Conservation (phyloP, 92 coral and sea anemone genomes). For the Desmophyllum pertusum region DNA sequence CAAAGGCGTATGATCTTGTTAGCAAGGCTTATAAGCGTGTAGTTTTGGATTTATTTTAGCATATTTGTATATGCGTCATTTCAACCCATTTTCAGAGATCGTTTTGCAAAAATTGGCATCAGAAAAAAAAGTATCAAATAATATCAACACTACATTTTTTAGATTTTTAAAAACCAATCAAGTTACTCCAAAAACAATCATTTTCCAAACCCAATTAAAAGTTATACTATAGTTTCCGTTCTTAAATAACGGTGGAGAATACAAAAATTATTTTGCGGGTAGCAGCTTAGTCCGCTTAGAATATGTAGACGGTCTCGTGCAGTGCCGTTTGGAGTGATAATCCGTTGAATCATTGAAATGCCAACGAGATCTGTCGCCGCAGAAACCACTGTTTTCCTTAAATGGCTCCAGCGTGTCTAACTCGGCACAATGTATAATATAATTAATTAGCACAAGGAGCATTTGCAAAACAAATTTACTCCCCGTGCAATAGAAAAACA, state of each 20-base stretch:
- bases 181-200: background rate
- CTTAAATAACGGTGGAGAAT: background rate
- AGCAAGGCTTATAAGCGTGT: slow-evolving; percentile 22
- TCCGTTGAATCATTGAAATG: background rate
- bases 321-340: background rate
- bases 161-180: background rate
- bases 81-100: background rate
- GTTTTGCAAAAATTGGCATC: background rate
- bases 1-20: background rate
- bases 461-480: slow-evolving; percentile 18
- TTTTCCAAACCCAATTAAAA: slow-evolving; percentile 16
- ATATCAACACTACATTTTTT: background rate
- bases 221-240: background rate
- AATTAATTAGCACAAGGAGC: background rate
- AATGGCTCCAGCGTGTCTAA: slow-evolving; percentile 30
- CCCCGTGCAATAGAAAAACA: background rate
- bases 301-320: slow-evolving; percentile 25
- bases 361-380: slow-evolving; percentile 13
- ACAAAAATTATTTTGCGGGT: background rate
- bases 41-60: background rate
- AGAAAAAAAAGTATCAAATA: background rate
- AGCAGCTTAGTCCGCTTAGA: slow-evolving; percentile 4
- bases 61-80: background rate
- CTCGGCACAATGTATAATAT: background rate
- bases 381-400: slow-evolving; percentile 7